Percentiles rank a stretch among this genome's conserved stretches.
Evolutionary conservation across 2,888 invertebrate species (phyloP).

Genomic region (Drosophila mayaguana): DNA sequence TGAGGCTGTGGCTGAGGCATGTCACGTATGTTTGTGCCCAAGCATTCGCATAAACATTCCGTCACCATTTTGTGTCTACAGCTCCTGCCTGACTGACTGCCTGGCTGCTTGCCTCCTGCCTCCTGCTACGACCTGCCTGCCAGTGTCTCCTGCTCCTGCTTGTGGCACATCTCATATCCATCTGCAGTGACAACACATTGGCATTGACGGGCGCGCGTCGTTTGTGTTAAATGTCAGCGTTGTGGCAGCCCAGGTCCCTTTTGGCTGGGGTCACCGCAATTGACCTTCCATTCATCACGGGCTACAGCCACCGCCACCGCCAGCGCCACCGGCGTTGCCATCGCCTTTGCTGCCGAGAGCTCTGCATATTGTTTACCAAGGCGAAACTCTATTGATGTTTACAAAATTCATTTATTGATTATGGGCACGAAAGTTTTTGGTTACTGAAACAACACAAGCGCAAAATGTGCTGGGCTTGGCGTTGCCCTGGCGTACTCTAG

Average conservation of each 20-base stretch:
- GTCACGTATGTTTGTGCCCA: slow-evolving; percentile 76
- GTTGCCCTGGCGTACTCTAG: neutral
- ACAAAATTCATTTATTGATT: slow-evolving; percentile 76
- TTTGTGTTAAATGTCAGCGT: slow-evolving; percentile 71
- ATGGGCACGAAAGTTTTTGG: slow-evolving; percentile 55
- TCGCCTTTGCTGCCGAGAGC: neutral
- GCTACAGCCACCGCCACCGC: neutral
- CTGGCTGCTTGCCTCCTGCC: neutral
- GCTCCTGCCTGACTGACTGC: slow-evolving; percentile 9
- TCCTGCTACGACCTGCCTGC: neutral
- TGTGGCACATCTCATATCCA: slow-evolving; percentile 52
- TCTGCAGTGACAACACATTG: slow-evolving; percentile 64
- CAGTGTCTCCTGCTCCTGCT: neutral
- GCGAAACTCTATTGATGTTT: slow-evolving; percentile 64
- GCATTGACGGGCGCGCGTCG: slow-evolving; percentile 73
- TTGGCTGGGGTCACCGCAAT: slow-evolving; percentile 69
- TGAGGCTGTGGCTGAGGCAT: slow-evolving; percentile 42
- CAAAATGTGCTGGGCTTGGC: slow-evolving; percentile 11
- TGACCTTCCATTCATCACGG: slow-evolving; percentile 76
- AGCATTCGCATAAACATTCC: slow-evolving; percentile 78
- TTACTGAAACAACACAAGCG: slow-evolving; percentile 64
- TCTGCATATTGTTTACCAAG: slow-evolving; percentile 65
- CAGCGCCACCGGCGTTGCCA: neutral
- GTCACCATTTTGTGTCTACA: slow-evolving; percentile 49
- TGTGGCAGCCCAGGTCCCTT: slow-evolving; percentile 27